phyloP scores from a whole-genome alignment of 2,113 vertebrate genomes.

The Cinclus cinclus region DNA sequence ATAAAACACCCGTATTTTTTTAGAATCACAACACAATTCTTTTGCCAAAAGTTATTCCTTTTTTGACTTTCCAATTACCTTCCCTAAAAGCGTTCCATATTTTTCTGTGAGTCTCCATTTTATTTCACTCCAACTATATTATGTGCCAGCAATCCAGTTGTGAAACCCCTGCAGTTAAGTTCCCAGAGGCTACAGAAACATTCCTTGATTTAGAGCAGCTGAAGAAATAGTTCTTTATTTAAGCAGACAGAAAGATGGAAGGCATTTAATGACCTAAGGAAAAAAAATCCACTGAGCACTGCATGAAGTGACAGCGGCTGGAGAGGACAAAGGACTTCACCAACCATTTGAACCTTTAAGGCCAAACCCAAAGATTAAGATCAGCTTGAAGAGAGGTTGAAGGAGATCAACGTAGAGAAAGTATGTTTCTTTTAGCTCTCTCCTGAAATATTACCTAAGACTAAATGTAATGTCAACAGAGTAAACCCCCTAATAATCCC shows the following conservation, averaged over 20 bases:
- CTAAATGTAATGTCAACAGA: background rate
- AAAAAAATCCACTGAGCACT: background rate
- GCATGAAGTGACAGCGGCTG: background rate
- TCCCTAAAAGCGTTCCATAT: background rate
- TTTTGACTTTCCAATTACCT: background rate
- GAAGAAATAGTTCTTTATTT: background rate
- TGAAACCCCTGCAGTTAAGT: background rate
- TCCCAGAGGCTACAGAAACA: background rate
- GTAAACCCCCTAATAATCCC: background rate
- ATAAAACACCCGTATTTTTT: accelerated
- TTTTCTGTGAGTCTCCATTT: background rate
- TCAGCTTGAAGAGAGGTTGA: background rate
- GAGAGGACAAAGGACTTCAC: background rate
- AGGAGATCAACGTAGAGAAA: background rate
- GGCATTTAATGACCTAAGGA: background rate
- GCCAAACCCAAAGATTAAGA: background rate
- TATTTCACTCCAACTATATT: background rate
- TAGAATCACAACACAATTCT: background rate
- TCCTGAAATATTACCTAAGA: background rate
- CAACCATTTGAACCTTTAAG: background rate
- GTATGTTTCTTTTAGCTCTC: background rate
- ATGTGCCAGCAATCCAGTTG: background rate
- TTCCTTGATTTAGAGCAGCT: background rate
- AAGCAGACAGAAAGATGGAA: background rate
- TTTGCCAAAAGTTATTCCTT: background rate